Base-by-base conservation (phyloP, 1,140 invertebrate species). In the Cherax quadricarinatus region DNA sequence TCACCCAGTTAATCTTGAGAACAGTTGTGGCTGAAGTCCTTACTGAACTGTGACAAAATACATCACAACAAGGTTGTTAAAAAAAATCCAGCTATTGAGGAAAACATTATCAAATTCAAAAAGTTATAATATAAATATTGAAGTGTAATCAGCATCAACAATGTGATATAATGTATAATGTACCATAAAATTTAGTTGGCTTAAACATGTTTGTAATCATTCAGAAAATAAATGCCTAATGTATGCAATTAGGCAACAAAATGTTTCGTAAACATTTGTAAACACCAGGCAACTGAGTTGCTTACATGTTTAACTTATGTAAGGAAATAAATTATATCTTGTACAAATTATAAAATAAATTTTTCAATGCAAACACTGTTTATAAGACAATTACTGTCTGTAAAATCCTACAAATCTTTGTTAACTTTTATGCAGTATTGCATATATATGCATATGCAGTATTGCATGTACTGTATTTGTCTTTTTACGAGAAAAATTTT, bases 301-400 rank as follows among this genome's bases (percentile, higher is more conserved):
- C 70, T 6, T 75, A 75, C 9, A 24, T 85, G 62, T 70, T 16
- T 85, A 85, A 85, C 70, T 85, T 66, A 85, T 49, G 53, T 48
- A 85, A 66, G 83, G 70, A 85, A n/a, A 49, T 85, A 85, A 85
- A 85, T 57, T 41, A 85, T 85, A 70, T 85, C 70, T 75, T 75
- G 83, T 85, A 85, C 83, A 85, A 85, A 85, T 85, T 70, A 85
- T 85, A 18, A 82, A 84, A 49, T 70, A 85, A 85, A 85, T 85
- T 70, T 85, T 66, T 49, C 60, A 85, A 70, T 49, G 14, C 30
- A 57, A 85, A 85, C 12, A 48, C 62, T 70, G 57, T 49, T 48
- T 18, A 51, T 21, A 10, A 75, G 24, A 14, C 53, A 75, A 30
- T 30, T 75, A 75, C 12, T 75, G 70, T 21, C 24, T 30, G 12